These are phyloP conservation scores for Leucoraja erinaceus DNA, from an alignment of 2,113 vertebrate species.

Conservation along the genomic window DNA sequence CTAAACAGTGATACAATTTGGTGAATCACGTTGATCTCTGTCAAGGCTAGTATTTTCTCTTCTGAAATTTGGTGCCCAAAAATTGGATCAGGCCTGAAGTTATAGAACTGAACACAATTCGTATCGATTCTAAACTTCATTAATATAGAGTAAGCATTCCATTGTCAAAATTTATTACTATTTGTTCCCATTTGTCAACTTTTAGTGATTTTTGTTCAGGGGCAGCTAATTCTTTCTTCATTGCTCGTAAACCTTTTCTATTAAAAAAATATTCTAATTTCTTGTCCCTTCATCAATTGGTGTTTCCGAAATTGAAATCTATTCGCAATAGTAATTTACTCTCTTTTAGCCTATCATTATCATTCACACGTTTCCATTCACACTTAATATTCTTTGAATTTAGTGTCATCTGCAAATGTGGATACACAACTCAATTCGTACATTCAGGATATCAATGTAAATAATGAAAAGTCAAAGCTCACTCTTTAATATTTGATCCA, in stretches of 20 bases:
- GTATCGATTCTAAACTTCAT: neutral
- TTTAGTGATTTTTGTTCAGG: neutral
- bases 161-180: neutral
- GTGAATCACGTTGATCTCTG: neutral
- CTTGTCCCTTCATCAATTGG: neutral
- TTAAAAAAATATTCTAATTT: neutral
- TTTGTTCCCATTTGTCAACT: neutral
- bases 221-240: neutral
- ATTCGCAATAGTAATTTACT: neutral
- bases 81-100: neutral
- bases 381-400: neutral
- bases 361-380: neutral
- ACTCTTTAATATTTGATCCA: neutral
- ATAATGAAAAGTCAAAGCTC: neutral
- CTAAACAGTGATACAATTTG: neutral
- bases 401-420: neutral
- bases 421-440: neutral
- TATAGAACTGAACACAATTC: neutral
- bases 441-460: neutral
- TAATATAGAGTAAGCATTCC: too few relatives aligned
- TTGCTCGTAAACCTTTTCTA: neutral
- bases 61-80: neutral
- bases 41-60: neutral
- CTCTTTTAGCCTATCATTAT: neutral
- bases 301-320: neutral